Percentiles rank a stretch among this genome's conserved stretches.
Conservation (phyloP, 2,888 invertebrate species). For the Heliconius erato region DNA sequence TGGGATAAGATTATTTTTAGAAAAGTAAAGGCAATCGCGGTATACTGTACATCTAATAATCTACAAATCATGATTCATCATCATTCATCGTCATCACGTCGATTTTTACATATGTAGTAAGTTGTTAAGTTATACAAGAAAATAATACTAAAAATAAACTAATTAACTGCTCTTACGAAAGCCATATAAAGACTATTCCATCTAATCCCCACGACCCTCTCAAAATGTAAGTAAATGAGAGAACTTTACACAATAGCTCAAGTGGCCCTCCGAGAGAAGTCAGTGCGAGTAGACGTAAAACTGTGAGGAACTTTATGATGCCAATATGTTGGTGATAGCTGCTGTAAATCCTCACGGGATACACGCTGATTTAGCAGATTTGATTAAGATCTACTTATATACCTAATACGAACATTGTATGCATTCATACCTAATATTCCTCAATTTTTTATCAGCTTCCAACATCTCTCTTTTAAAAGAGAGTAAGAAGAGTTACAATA, state of each 20-base stretch:
- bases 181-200: neutral
- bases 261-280: neutral
- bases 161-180: neutral
- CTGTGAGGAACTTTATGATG: conserved; percentile 36
- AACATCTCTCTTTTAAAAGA: no score
- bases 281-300: conserved; percentile 28
- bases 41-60: no score
- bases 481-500: no score
- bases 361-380: conserved; percentile 3
- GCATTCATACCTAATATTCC: no score
- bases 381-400: neutral
- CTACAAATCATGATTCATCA: no score
- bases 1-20: no score
- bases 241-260: neutral
- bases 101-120: no score
- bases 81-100: no score
- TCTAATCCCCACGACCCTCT: neutral
- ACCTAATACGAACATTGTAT: no score
- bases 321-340: conserved; percentile 32
- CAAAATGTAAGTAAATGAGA: conserved; percentile 14
- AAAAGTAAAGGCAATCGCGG: no score
- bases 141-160: neutral
- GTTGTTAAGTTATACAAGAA: neutral
- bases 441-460: no score
- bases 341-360: conserved; percentile 25